Base-by-base conservation (phyloP, 1,140 invertebrate species). In the Planococcus citri region DNA sequence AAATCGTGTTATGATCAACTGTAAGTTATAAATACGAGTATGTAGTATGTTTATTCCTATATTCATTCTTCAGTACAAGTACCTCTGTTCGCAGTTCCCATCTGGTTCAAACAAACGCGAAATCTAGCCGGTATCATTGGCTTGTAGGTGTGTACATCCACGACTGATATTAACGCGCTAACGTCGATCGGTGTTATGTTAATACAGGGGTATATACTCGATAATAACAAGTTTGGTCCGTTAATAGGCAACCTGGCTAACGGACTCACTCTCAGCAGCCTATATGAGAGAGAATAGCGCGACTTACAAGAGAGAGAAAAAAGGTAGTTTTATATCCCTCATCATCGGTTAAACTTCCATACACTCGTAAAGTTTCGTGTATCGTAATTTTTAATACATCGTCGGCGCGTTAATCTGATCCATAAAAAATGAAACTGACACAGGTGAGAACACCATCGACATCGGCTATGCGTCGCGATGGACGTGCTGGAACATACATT, bases 91-190 rank as follows among this genome's bases (percentile, higher is more conserved):
- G n/a, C n/a, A n/a, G n/a, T n/a, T n/a, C n/a, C n/a, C n/a, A n/a
- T n/a, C n/a, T n/a, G n/a, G n/a, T n/a, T n/a, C n/a, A n/a, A n/a
- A n/a, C n/a, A n/a, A n/a, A n/a, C n/a, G n/a, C n/a, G n/a, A n/a
- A n/a, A n/a, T n/a, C n/a, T n/a, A 33, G 29, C 29, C 29, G 29
- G 29, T 33, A 33, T 33, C 29, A 33, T 33, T 12, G 29, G 41
- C n/a, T 51, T 51, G 41, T 51, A 20, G 41, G 41, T 51, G 41
- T 51, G n/a, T 51, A 14, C 41, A 51, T 51, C 41, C 41, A 51
- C 41, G 41, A 51, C 41, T 20, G 41, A 51, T 51, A 51, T 51
- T 51, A 51, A 51, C 41, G 41, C 41, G 41, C 41, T 51, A 51
- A 51, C 41, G 41, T 51, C 10, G 12, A 51, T 51, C 41, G 41